Percentiles rank a stretch among this genome's conserved stretches.
These are phyloP conservation scores for Psittacula derbiana DNA, from an alignment of 2,797 vertebrate species.

Conservation along the genomic window DNA sequence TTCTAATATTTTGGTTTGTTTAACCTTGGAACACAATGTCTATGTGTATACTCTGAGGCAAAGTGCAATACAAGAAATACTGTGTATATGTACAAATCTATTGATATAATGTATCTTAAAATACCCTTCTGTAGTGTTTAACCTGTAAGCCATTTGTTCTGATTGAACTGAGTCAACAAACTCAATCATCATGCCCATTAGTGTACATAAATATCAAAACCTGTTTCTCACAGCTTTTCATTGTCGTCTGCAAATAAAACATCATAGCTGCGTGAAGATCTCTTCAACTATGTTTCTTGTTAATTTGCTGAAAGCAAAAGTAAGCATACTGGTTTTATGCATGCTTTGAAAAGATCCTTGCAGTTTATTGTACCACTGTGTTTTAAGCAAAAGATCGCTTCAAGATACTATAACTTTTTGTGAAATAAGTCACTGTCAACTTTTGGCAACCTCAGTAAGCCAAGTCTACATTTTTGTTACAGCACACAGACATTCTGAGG, in stretches of 20 bases:
- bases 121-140: neutral
- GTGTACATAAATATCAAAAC: neutral
- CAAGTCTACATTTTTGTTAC: accelerated
- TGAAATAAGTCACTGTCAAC: neutral
- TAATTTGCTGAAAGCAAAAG: neutral
- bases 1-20: neutral
- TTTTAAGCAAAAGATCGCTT: neutral
- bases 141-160: neutral
- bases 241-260: neutral
- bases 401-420: neutral
- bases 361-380: neutral
- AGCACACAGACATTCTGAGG: neutral
- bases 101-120: neutral
- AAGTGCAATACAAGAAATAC: neutral
- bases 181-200: neutral
- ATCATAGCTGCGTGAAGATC: neutral
- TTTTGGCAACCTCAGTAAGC: neutral
- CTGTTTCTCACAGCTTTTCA: neutral
- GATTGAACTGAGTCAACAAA: neutral
- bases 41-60: neutral
- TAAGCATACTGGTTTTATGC: neutral
- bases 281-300: neutral
- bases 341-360: neutral
- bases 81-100: neutral
- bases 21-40: neutral